Conservation (phyloP, 2,113 vertebrate genomes). For the Zootoca vivipara region DNA sequence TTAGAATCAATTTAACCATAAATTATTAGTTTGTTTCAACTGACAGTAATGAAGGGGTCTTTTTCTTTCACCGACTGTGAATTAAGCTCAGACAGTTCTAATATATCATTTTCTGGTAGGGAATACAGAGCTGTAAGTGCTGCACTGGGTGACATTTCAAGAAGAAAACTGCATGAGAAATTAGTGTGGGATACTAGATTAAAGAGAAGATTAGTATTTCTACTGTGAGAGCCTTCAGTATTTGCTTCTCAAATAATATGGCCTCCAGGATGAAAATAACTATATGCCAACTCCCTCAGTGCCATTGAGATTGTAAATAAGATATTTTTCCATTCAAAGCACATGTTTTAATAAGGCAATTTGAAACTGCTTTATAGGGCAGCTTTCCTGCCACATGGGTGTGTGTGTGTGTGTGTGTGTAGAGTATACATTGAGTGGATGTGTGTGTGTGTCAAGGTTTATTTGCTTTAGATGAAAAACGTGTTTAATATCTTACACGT, state of each 20-base stretch:
- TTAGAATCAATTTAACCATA: background rate
- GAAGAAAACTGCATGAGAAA: slow-evolving; percentile 9
- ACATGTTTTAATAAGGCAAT: slow-evolving; percentile 50
- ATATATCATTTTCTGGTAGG: slow-evolving; percentile 7
- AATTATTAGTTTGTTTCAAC: background rate
- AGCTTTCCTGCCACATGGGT: slow-evolving; percentile 43
- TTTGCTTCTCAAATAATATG: background rate
- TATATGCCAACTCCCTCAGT: background rate
- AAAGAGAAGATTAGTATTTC: slow-evolving; percentile 25
- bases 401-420: slow-evolving; percentile 19
- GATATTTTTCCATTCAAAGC: slow-evolving; percentile 48
- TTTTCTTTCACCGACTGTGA: background rate
- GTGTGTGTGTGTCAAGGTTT: background rate
- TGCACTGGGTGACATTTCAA: slow-evolving; percentile 15
- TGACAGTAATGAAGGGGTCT: background rate
- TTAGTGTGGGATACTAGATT: slow-evolving; percentile 8
- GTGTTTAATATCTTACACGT: slow-evolving; percentile 16
- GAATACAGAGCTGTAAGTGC: background rate
- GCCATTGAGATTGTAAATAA: slow-evolving; percentile 34
- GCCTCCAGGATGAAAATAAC: background rate
- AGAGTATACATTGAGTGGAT: background rate
- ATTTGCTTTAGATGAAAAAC: slow-evolving; percentile 15
- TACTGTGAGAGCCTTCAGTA: background rate
- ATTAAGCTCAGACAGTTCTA: background rate
- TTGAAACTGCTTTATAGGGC: slow-evolving; percentile 54